Conservation (phyloP, 1,140 invertebrate genomes). For the Pogonus chalceus region DNA sequence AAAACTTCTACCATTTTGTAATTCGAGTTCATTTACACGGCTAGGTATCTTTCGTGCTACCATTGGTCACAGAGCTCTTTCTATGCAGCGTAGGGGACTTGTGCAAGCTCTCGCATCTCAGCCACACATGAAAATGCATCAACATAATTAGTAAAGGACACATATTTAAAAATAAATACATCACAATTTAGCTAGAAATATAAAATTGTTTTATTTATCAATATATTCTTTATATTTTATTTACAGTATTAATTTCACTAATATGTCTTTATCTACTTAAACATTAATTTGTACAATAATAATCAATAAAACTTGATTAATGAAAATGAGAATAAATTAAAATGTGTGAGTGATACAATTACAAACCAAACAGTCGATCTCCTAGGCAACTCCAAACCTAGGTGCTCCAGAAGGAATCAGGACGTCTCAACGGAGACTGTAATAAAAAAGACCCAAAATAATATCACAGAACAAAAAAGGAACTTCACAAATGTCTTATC, state of each 20-base stretch:
- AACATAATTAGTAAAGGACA: conserved; percentile 3
- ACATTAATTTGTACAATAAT: neutral
- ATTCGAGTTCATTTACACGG: neutral
- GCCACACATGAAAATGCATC: conserved; percentile 4
- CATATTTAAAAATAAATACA: neutral
- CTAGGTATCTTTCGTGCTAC: neutral
- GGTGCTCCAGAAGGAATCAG: neutral
- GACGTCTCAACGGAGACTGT: conserved; percentile 23
- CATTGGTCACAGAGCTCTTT: neutral
- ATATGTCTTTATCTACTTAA: neutral
- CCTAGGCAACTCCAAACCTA: neutral
- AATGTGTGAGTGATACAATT: neutral
- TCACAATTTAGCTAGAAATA: neutral
- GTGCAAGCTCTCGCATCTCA: conserved; percentile 1
- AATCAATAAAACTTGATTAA: conserved; percentile 1
- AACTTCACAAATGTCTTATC: conserved; percentile 14
- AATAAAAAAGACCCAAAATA: conserved; percentile 29
- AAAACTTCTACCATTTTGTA: neutral
- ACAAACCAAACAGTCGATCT: conserved; percentile 5
- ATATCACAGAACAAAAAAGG: conserved; percentile 26
- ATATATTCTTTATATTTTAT: neutral
- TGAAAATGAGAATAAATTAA: neutral
- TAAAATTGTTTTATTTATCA: neutral
- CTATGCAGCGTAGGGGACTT: neutral
- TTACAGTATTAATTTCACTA: neutral